Evolutionary conservation across 1,140 invertebrate species (phyloP), one percentile per base, ranked within the genome.

Genomic region (Drosophila suzukii): DNA sequence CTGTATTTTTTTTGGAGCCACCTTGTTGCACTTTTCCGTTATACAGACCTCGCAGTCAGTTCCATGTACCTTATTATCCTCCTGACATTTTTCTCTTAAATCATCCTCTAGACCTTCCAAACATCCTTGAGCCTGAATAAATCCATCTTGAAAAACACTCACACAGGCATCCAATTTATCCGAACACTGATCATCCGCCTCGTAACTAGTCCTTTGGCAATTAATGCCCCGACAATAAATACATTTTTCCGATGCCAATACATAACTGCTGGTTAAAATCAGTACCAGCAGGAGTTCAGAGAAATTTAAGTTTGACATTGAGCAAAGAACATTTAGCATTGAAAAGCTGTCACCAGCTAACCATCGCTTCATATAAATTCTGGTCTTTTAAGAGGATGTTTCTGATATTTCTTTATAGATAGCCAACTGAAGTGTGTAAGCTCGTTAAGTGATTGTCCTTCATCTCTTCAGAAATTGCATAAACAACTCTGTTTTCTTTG

Each of bases 181-280:
- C 4, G 51, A 36, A 43, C 90, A 91, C 0, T 70, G 49, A 53
- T 86, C 81, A 4, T 59, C 66, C 1, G 44, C 53, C 17, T 53
- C 34, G 39, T 89, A 91, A 13, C 10, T 83, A 6, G 53, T 91
- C 11, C 86, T 71, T 46, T 83, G 81, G 20, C 90, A 91, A 43
- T 89, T 91, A 8, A 91, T 91, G 8, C 86, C 90, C 2, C 68
- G 68, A 41, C 90, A 91, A 41, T 79, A 72, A n/a, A 71, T 17
- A 46, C 90, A 91, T 20, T 57, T 76, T 39, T 75, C 61, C 20
- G 70, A 53, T 53, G 66, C 75, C 15, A 79, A 58, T 27, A 75
- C 73, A 3, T 61, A 38, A 13, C 30, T 20, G 17, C 53, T 13
- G 13, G 51, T 13, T 8, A 74, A 20, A 15, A 54, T 32, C 8